Evolutionary conservation across 2,888 invertebrate genomes (phyloP).

Genomic region (Netelia virgata): DNA sequence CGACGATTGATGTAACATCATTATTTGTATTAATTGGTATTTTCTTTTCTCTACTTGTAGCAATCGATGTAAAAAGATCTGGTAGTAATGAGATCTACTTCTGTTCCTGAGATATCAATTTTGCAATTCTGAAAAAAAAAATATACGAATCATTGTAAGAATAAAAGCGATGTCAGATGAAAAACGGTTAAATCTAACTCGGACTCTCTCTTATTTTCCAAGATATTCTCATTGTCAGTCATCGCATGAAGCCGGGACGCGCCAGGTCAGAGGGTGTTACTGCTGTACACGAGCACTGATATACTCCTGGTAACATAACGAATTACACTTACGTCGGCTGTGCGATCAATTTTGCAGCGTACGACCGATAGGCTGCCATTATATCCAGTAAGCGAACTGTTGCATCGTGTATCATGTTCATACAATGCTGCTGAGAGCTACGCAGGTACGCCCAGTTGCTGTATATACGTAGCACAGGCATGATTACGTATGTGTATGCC

Average conservation of each 20-base stretch:
- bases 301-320: slow-evolving; percentile 70
- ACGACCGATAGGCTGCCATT: slow-evolving; percentile 79
- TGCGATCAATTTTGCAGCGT: slow-evolving; percentile 79
- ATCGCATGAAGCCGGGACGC: slow-evolving; percentile 14
- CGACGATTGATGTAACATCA: too few species aligned
- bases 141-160: background rate
- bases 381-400: slow-evolving; percentile 70
- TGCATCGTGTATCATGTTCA: slow-evolving; percentile 56
- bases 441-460: slow-evolving; percentile 40
- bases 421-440: slow-evolving; percentile 57
- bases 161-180: background rate
- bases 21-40: too few species aligned
- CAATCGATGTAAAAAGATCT: too few species aligned
- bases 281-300: slow-evolving; percentile 60
- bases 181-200: background rate
- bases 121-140: too few species aligned
- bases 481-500: slow-evolving; percentile 40
- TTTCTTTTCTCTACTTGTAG: too few species aligned
- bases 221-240: background rate
- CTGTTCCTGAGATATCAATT: too few species aligned
- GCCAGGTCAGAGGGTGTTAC: slow-evolving; percentile 27
- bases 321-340: slow-evolving; percentile 81
- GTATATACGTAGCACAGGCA: slow-evolving; percentile 13
- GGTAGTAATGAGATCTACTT: too few species aligned
- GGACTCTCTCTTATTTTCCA: slow-evolving; percentile 1